Evolutionary conservation across 2,113 vertebrate species (phyloP).

Genomic region (Trematomus loennbergii): DNA sequence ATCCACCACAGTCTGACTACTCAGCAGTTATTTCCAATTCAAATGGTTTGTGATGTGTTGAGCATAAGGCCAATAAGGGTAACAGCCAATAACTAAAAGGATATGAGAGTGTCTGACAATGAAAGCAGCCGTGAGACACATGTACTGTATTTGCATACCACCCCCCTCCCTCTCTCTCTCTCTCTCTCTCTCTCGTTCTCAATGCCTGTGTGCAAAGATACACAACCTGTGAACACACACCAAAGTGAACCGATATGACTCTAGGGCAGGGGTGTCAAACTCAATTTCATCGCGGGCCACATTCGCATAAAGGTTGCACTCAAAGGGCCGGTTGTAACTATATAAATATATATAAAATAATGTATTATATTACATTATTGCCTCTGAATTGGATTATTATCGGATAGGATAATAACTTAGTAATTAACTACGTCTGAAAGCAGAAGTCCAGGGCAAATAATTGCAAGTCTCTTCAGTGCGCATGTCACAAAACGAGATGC

Average conservation of each 20-base stretch:
- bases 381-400: too few species aligned
- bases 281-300: too few species aligned
- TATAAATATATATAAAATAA: too few species aligned
- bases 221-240: background rate
- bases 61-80: background rate
- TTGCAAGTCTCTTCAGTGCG: too few species aligned
- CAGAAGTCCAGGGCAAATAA: too few species aligned
- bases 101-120: constrained; percentile 49
- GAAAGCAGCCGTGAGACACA: constrained; percentile 15
- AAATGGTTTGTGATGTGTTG: constrained; percentile 1
- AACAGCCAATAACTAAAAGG: constrained; percentile 36
- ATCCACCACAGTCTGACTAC: constrained; percentile 17
- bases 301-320: too few species aligned
- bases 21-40: constrained; percentile 10
- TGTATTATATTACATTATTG: too few species aligned
- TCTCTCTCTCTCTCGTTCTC: constrained; percentile 4
- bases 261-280: too few species aligned
- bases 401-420: too few species aligned
- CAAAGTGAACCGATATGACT: constrained; percentile 3
- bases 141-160: background rate
- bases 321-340: too few species aligned
- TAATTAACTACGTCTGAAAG: too few species aligned
- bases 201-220: background rate
- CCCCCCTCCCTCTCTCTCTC: background rate
- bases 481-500: too few species aligned